Evolutionary conservation across 2,113 vertebrate species (phyloP), one percentile per base, ranked within the genome.

Genomic region (Nanorana parkeri): DNA sequence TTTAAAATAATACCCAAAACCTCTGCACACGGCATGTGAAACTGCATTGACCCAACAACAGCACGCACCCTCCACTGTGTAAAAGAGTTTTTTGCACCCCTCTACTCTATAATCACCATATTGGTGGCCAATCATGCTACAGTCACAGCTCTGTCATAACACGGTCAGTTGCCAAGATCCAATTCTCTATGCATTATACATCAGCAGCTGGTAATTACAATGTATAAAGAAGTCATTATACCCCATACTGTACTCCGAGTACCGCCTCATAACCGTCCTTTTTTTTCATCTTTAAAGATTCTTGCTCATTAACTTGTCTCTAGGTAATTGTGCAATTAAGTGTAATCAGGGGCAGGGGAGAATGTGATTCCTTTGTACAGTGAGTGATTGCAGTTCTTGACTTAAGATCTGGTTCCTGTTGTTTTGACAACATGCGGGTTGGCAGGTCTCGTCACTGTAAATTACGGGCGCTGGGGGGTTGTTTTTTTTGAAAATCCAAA

Each of bases 301-400:
- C 75, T 41, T 86, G 85, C 87, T 86, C 86, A 86, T 90, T 91
- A 90, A 91, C 90, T 90, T 91, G 86, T 89, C 84, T 90, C 83
- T 84, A 88, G 89, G 85, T 90, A 89, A 92, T 88, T 89, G 90
- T 83, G 88, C 86, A 89, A 90, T 92, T 90, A 85, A 85, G 87
- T 83, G 85, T 86, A 89, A 90, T 91, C 89, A 88, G 77, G 85
- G 87, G 84, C 85, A 84, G 76, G 55, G 84, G 88, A 89, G 87
- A 87, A 51, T 81, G 68, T 72, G 87, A 83, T 68, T 76, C 77
- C 79, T 89, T 91, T 90, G 86, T 89, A 88, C 29, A 0, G 61
- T 68, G 83, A 86, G 83, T 77, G 86, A 77, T 65, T 72, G 72
- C 71, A 81, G 85, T 82, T 75, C 83, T 78, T 15, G 51, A 8